phyloP scores from a whole-genome alignment of 2,797 vertebrate genomes.

The Muscicapa striata region DNA sequence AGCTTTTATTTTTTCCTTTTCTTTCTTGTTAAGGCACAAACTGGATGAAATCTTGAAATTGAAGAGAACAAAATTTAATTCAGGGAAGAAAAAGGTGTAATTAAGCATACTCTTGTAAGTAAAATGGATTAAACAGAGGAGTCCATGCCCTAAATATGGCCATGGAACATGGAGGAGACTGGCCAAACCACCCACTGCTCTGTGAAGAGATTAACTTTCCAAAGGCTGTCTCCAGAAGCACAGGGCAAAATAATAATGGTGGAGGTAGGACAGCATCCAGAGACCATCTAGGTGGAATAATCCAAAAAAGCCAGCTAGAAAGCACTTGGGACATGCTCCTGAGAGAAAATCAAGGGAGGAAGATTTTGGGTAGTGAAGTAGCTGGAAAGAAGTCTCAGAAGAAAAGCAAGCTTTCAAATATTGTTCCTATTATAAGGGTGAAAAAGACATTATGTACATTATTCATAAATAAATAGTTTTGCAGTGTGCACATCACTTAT shows the following conservation, averaged over 20 bases:
- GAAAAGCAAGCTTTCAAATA: not conserved
- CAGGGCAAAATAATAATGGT: not conserved
- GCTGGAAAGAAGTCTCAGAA: not conserved
- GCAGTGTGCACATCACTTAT: not conserved
- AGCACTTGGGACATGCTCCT: not conserved
- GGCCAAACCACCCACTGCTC: not conserved
- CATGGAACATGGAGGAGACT: not conserved
- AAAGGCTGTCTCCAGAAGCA: not conserved
- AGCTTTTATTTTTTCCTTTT: not conserved
- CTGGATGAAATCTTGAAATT: not conserved
- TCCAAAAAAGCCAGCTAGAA: not conserved
- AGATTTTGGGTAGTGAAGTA: not conserved
- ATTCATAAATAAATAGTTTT: conserved; percentile 17
- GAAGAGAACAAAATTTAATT: not conserved
- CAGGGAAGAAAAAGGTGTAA: not conserved
- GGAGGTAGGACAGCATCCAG: not conserved
- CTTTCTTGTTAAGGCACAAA: not conserved
- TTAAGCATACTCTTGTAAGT: not conserved
- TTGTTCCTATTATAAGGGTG: not conserved
- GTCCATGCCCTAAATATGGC: not conserved
- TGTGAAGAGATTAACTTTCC: not conserved
- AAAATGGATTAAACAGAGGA: not conserved
- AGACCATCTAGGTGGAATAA: not conserved
- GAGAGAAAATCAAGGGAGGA: not conserved
- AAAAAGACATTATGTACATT: not conserved